A percentile compares a stretch with the other conserved stretches of the same genome.
Evolutionary conservation across 2,797 vertebrate genomes (phyloP).

Genomic region (Amazona finschi): DNA sequence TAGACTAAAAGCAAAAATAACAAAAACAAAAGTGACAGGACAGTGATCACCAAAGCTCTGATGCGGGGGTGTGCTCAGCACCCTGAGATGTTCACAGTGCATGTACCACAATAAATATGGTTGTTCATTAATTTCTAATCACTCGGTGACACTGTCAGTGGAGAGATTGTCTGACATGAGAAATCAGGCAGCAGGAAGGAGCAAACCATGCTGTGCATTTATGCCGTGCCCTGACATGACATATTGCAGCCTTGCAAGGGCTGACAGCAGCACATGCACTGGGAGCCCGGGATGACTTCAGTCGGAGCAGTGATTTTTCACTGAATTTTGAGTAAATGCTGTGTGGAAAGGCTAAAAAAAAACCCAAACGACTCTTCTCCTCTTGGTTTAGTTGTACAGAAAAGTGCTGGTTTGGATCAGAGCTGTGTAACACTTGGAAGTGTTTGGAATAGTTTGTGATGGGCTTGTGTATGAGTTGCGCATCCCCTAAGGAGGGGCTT

Average conservation of each 20-base stretch:
- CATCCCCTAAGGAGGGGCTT: neutral
- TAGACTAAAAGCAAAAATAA: neutral
- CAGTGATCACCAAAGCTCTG: neutral
- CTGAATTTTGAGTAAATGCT: neutral
- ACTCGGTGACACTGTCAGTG: neutral
- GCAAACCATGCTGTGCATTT: neutral
- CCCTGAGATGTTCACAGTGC: neutral
- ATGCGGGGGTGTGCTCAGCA: neutral
- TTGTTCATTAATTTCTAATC: neutral
- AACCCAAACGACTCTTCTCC: neutral
- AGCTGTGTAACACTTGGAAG: rapidly evolving
- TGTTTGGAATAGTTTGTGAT: neutral
- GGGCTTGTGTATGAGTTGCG: neutral
- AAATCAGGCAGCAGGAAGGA: neutral
- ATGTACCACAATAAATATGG: neutral
- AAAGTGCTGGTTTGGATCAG: neutral
- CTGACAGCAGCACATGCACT: neutral
- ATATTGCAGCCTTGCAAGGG: neutral
- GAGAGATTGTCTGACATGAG: neutral
- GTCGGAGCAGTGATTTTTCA: neutral
- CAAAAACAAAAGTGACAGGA: neutral
- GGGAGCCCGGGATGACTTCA: neutral
- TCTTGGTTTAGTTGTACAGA: neutral
- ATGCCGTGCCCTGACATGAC: neutral
- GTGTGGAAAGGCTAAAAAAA: neutral